Conservation (phyloP, 1,140 invertebrate species). For the Trigoniulus corallinus region DNA sequence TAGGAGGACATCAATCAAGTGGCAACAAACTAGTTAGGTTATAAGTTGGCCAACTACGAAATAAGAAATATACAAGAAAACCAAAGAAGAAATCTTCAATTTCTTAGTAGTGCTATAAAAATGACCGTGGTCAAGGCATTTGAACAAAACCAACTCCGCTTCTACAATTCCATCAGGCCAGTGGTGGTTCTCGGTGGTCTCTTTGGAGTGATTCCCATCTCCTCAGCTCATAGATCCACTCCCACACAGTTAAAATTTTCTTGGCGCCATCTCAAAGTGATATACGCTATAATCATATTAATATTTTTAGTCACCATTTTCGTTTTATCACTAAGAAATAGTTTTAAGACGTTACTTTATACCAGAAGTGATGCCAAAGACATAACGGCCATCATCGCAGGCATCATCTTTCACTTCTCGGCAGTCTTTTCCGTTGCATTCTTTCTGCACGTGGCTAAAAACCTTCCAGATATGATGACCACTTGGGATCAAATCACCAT, state of each 20-base stretch:
- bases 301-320: neutral
- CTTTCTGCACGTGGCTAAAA: neutral
- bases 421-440: neutral
- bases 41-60: too few relatives aligned
- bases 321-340: neutral
- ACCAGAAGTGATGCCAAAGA: neutral
- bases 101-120: too few relatives aligned
- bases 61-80: too few relatives aligned
- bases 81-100: too few relatives aligned
- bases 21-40: too few relatives aligned
- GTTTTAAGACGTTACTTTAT: neutral
- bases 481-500: neutral
- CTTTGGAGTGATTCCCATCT: neutral
- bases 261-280: neutral
- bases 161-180: neutral
- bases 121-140: too few relatives aligned
- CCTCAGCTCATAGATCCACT: too few relatives aligned
- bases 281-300: neutral
- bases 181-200: neutral
- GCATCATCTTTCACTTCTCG: neutral
- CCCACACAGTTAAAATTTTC: neutral
- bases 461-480: neutral
- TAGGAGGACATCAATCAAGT: too few relatives aligned
- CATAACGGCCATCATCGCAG: neutral
- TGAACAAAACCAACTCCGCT: too few relatives aligned